These are phyloP conservation scores for Clarias pachynema DNA, from an alignment of 2,797 vertebrate genomes.

Conservation along the genomic window DNA sequence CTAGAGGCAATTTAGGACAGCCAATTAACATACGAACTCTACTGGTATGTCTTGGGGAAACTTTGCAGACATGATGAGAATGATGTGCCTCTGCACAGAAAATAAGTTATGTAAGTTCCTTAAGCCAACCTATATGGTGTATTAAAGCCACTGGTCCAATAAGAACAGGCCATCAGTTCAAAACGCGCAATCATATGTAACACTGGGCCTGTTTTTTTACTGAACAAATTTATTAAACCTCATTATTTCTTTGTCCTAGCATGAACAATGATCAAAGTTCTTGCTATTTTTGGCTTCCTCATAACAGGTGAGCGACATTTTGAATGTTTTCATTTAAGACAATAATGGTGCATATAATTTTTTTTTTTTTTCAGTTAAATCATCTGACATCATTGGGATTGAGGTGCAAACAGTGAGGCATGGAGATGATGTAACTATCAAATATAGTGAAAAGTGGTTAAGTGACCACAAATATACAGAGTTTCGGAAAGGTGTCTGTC, in stretches of 20 bases:
- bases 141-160: not conserved
- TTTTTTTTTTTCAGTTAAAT: not conserved
- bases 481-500: not conserved
- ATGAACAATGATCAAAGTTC: conserved; percentile 1
- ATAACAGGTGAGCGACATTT: conserved; percentile 16
- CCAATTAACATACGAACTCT: not conserved
- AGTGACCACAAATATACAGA: not conserved
- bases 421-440: conserved; percentile 11
- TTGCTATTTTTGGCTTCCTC: conserved; percentile 1
- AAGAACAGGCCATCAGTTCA: not conserved
- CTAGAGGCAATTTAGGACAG: not conserved
- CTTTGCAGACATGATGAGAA: too few relatives aligned
- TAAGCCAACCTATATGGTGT: too few relatives aligned
- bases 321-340: not conserved
- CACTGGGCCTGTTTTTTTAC: not conserved
- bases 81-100: too few relatives aligned
- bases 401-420: not conserved
- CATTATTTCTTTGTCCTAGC: not conserved
- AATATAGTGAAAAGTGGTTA: not conserved
- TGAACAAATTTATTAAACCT: not conserved
- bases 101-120: too few relatives aligned
- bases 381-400: not conserved
- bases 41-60: not conserved
- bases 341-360: not conserved
- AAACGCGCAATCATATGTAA: not conserved